phyloP scores from a whole-genome alignment of 1,140 invertebrate genomes.

The Cyrtorhinus lividipennis region DNA sequence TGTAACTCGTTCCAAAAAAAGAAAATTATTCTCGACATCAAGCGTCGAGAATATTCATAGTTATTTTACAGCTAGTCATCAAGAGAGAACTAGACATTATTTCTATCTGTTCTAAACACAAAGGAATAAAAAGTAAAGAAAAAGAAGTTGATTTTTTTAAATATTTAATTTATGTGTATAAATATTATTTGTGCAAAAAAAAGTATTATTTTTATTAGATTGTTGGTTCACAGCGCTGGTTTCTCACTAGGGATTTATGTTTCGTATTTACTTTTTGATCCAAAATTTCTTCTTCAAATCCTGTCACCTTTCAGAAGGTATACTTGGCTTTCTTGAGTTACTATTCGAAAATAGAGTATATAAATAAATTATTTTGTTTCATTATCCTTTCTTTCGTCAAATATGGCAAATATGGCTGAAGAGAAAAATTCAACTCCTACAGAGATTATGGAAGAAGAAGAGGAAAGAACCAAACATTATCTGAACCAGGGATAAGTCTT shows the following conservation, averaged over 20 bases:
- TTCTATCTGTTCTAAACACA: constrained; percentile 4
- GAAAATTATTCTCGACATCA: not conserved
- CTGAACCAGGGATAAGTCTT: too few relatives aligned
- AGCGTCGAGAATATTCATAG: not conserved
- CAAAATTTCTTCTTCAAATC: not conserved
- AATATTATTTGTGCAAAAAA: not conserved
- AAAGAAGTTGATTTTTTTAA: not conserved
- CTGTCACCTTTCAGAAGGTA: not conserved
- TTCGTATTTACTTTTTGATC: not conserved
- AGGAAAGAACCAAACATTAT: too few relatives aligned
- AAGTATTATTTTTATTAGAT: constrained; percentile 7
- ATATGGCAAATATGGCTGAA: too few relatives aligned
- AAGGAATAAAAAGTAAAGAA: not conserved
- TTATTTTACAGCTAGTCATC: not conserved
- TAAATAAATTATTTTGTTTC: not conserved
- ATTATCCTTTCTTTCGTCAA: not conserved
- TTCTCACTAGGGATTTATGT: not conserved
- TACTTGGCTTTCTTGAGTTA: constrained; percentile 6
- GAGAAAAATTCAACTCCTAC: too few relatives aligned
- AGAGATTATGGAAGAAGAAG: too few relatives aligned
- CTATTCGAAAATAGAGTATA: constrained; percentile 6
- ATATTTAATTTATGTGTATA: not conserved
- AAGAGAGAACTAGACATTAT: not conserved
- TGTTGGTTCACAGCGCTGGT: constrained; percentile 1
- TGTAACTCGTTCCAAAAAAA: not conserved